Conservation (phyloP, 2,797 vertebrate species). For the Chelmon rostratus region DNA sequence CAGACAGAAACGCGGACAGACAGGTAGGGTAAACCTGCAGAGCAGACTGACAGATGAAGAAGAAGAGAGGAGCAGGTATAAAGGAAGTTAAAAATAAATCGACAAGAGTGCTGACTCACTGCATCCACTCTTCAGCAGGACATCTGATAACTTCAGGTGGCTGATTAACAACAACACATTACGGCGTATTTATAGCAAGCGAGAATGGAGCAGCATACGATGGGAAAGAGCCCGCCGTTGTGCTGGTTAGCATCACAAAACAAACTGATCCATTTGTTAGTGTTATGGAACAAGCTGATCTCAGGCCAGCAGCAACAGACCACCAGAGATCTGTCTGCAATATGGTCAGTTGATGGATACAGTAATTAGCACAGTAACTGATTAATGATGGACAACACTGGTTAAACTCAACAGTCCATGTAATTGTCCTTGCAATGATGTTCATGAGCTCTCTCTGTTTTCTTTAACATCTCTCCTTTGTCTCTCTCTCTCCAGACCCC, state of each 20-base stretch:
- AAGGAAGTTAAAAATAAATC: conserved; percentile 25
- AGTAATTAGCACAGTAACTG: conserved; percentile 23
- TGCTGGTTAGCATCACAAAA: background rate
- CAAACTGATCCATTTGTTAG: background rate
- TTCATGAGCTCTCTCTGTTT: background rate
- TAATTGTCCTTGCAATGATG: conserved; percentile 32
- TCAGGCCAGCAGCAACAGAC: conserved; percentile 12
- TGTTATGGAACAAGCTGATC: background rate
- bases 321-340: background rate
- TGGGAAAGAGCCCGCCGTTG: background rate
- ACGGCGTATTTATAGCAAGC: conserved; percentile 17
- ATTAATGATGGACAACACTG: conserved; percentile 37
- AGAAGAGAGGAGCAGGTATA: background rate
- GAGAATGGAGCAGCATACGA: background rate
- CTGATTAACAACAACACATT: conserved; percentile 48
- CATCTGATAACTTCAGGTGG: conserved; percentile 40
- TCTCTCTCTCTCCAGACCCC: background rate
- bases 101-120: conserved; percentile 36
- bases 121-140: conserved; percentile 36
- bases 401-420: conserved; percentile 33
- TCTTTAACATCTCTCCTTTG: background rate
- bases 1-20: conserved; percentile 45
- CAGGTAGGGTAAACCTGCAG: conserved; percentile 35
- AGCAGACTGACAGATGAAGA: conserved; percentile 32
- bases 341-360: conserved; percentile 18